Evolutionary conservation across 2,797 vertebrate species (phyloP).

Genomic region (Lagorchestes hirsutus): DNA sequence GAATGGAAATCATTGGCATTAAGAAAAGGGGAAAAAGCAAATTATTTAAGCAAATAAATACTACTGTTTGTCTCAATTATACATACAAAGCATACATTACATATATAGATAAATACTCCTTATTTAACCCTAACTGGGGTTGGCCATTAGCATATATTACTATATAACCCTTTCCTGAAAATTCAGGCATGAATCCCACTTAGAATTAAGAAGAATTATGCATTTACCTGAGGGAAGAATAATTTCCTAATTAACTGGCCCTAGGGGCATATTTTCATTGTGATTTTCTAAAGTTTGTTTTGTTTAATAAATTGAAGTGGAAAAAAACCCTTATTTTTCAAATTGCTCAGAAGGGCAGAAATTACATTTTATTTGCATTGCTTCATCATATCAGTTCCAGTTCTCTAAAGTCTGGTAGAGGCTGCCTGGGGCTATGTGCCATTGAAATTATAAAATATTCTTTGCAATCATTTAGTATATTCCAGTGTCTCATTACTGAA

Average conservation of each 20-base stretch:
- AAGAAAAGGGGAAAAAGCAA: background rate
- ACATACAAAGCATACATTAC: background rate
- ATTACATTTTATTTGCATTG: background rate
- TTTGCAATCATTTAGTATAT: background rate
- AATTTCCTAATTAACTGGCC: constrained; percentile 5
- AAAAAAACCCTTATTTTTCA: background rate
- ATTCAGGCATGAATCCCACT: background rate
- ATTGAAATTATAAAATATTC: background rate
- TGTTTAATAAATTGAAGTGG: background rate
- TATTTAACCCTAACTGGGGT: constrained; percentile 45
- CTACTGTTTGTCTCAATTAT: background rate
- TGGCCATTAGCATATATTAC: background rate
- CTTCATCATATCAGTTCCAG: background rate
- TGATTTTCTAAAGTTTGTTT: background rate
- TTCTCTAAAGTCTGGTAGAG: background rate
- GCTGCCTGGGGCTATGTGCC: background rate
- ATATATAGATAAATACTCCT: background rate
- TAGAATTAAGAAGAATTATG: background rate
- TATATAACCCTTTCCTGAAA: constrained; percentile 8
- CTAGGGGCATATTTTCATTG: background rate
- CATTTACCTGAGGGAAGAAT: background rate
- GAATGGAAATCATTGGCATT: background rate
- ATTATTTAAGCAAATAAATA: background rate
- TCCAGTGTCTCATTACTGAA: background rate
- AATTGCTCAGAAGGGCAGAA: constrained; percentile 14